Base-by-base conservation (phyloP, 2,888 invertebrate species). In the Synanthedon andrenaeformis region DNA sequence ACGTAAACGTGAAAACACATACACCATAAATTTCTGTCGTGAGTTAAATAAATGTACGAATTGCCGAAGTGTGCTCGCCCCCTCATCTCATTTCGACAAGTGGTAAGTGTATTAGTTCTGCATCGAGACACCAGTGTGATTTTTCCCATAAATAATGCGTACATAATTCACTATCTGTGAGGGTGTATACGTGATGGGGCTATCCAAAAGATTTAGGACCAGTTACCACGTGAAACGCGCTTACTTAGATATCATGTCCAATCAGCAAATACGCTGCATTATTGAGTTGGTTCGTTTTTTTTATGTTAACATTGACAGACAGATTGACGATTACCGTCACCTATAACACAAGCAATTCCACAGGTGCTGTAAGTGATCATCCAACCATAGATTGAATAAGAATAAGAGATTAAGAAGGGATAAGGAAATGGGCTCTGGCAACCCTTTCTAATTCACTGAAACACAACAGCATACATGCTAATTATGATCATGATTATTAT, bases 91-190 rank as follows among this genome's bases (percentile, higher is more conserved):
- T 65, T 62, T 58, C 58, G 60, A 62, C 65, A 68, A 73, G 75
- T 75, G 70, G 69, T 78, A 78, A 77, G 76, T 77, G 74, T 76
- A 77, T 76, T 77, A 76, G 70, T 73, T 72, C 64, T 68, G 68
- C 71, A 70, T 70, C 66, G 64, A 62, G 63, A 68, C 62, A 60
- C 63, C 61, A 66, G 62, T 65, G 61, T 58, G 61, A 64, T 63
- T 60, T 64, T 66, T 64, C 62, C 66, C 67, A 70, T 74, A 75
- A 57, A 57, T 57, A 55, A 54, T 53, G 41, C 42, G 35, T 52
- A 50, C 55, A 55, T 57, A 55, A 55, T 45, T 57, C 55, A 57
- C 52, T 57, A 55, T 55, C 53, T 55, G 52, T 35, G 50, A 55
- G 52, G 54, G 55, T 41, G 57, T 55, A 52, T 49, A 51, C 42